phyloP scores from a whole-genome alignment of 2,113 vertebrate genomes.

The Brachypodius melanocephalos region DNA sequence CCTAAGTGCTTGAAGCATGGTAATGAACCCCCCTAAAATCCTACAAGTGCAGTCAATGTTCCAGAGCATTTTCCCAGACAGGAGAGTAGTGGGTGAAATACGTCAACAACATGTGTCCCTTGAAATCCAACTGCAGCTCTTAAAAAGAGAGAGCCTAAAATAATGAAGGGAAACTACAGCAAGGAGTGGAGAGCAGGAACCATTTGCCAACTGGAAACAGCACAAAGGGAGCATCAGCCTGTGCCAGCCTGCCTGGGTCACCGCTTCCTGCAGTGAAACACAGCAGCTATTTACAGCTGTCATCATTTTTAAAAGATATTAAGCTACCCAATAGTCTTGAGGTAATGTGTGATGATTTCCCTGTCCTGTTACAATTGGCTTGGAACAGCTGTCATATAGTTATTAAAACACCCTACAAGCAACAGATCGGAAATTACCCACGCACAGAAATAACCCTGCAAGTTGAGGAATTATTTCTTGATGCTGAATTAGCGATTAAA shows the following conservation, averaged over 20 bases:
- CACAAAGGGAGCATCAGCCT: background rate
- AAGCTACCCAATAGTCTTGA: conserved; percentile 12
- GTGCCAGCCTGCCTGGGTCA: background rate
- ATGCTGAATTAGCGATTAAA: background rate
- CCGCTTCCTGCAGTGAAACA: background rate
- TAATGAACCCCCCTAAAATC: background rate
- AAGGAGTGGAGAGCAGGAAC: background rate
- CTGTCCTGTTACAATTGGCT: background rate
- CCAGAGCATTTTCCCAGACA: conserved; percentile 35
- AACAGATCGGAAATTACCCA: conserved; percentile 6
- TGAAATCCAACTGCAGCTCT: conserved; percentile 18
- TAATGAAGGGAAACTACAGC: background rate
- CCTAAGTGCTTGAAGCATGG: background rate
- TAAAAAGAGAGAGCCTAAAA: background rate
- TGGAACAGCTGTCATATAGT: background rate
- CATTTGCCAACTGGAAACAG: conserved; percentile 36
- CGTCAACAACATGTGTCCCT: background rate
- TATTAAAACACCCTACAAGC: background rate
- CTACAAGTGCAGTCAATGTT: conserved; percentile 9
- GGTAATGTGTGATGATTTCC: background rate
- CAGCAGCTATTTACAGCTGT: conserved; percentile 5
- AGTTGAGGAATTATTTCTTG: background rate
- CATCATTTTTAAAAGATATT: conserved; percentile 1
- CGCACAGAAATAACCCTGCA: background rate
- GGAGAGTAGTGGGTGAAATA: background rate